phyloP scores from a whole-genome alignment of 2,797 vertebrate species.

The Vespertilio murinus region DNA sequence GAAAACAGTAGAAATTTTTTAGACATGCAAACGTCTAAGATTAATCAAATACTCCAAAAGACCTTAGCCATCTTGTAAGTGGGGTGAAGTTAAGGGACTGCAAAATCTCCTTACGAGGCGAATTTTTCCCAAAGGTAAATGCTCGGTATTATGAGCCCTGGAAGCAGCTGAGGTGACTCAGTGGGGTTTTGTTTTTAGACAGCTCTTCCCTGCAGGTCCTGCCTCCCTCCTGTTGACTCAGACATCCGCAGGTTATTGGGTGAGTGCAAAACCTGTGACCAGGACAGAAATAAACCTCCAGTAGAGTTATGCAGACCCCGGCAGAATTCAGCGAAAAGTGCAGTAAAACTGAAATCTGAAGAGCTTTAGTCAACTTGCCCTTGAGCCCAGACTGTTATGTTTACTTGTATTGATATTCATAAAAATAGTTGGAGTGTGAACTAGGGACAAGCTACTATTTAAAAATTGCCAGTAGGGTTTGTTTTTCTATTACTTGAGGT shows the following conservation, averaged over 20 bases:
- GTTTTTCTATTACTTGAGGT: neutral
- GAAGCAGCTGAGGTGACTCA: neutral
- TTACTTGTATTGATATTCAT: slow-evolving; percentile 16
- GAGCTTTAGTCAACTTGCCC: neutral
- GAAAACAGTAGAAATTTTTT: neutral
- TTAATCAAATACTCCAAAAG: neutral
- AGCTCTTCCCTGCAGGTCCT: neutral
- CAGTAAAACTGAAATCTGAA: neutral
- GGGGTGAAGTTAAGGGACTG: neutral
- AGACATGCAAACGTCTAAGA: neutral
- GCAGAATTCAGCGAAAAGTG: neutral
- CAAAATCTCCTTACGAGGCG: neutral
- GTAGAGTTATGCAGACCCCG: neutral
- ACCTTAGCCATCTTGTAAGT: neutral
- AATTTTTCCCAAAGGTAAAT: neutral
- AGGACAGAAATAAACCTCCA: neutral
- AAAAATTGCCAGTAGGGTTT: neutral
- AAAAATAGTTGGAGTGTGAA: slow-evolving; percentile 12
- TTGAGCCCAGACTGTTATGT: neutral
- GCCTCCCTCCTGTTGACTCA: neutral
- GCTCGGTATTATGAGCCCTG: neutral
- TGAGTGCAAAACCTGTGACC: slow-evolving; percentile 34
- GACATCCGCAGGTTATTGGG: neutral
- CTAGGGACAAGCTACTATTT: neutral
- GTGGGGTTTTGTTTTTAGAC: neutral